A percentile compares a stretch with the other conserved stretches of the same genome.
phyloP scores from a whole-genome alignment of 2,888 invertebrate genomes.

The Scotopteryx bipunctaria region DNA sequence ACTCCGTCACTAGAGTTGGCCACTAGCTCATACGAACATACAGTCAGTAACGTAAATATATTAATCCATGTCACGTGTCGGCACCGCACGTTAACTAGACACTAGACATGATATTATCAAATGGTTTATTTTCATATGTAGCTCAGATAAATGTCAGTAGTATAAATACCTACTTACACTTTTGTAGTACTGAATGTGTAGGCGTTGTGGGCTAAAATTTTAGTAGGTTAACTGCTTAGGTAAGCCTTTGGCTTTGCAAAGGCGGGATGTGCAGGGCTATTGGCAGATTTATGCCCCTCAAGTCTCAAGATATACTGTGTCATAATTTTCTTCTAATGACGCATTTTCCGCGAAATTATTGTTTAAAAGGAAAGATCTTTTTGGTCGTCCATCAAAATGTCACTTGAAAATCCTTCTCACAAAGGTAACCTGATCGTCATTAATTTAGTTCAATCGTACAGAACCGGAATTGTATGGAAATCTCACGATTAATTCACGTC shows the following conservation, averaged over 20 bases:
- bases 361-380: too few relatives aligned
- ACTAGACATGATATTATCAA: slow-evolving; percentile 21
- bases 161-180: slow-evolving; percentile 45
- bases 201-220: slow-evolving; percentile 22
- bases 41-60: background rate
- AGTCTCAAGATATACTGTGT: background rate
- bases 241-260: slow-evolving; percentile 1
- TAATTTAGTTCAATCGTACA: slow-evolving; percentile 21
- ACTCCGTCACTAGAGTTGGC: too few relatives aligned
- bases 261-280: background rate
- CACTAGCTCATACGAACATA: too few relatives aligned
- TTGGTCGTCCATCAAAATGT: background rate
- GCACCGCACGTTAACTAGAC: slow-evolving; percentile 16
- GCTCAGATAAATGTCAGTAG: slow-evolving; percentile 49
- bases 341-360: too few relatives aligned
- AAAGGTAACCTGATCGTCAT: slow-evolving; percentile 1
- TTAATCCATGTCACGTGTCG: slow-evolving; percentile 22
- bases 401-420: background rate
- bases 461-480: slow-evolving; percentile 36
- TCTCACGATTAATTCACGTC: slow-evolving; percentile 38
- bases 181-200: slow-evolving; percentile 23
- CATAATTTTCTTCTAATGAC: background rate
- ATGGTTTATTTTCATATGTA: slow-evolving; percentile 44
- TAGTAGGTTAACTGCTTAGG: slow-evolving; percentile 12
- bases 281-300: background rate